phyloP scores from a whole-genome alignment of 2,797 vertebrate species.

The Muraenolepis orangiensis region DNA sequence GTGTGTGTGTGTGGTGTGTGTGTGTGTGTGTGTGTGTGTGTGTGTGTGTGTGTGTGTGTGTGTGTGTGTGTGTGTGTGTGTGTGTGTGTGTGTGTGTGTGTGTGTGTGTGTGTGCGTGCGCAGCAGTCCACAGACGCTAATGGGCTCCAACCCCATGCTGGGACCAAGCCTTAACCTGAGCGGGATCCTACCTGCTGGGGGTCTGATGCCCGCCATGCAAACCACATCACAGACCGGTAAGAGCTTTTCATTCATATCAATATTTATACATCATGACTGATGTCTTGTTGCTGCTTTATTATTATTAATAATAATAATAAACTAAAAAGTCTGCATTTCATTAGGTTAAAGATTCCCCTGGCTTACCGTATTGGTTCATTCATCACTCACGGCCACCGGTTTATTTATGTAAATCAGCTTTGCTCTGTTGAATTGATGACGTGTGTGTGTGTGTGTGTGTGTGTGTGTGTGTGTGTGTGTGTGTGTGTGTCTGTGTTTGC shows the following conservation, averaged over 20 bases:
- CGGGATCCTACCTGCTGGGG: conserved; percentile 88
- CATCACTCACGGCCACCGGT: no score
- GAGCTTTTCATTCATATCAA: background rate
- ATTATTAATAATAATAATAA: no score
- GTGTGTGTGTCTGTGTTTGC: conserved; percentile 31
- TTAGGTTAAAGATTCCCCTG: no score
- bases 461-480: background rate
- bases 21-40: background rate
- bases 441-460: no score
- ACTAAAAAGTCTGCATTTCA: no score
- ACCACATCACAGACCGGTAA: conserved; percentile 88
- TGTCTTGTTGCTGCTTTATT: background rate
- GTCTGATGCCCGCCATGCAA: conserved; percentile 90
- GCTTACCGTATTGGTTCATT: background rate
- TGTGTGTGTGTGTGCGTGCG: conserved; percentile 35
- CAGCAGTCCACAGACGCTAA: conserved; percentile 92
- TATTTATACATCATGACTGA: background rate
- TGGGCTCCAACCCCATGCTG: conserved; percentile 91
- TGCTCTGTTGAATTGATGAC: background rate
- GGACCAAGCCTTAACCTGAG: conserved; percentile 88
- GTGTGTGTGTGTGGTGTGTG: no score
- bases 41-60: no score
- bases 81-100: conserved; percentile 8
- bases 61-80: background rate
- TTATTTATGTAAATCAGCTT: background rate